Evolutionary conservation across 2,888 invertebrate species (phyloP).

Genomic region (Stenolophus ochropezus): DNA sequence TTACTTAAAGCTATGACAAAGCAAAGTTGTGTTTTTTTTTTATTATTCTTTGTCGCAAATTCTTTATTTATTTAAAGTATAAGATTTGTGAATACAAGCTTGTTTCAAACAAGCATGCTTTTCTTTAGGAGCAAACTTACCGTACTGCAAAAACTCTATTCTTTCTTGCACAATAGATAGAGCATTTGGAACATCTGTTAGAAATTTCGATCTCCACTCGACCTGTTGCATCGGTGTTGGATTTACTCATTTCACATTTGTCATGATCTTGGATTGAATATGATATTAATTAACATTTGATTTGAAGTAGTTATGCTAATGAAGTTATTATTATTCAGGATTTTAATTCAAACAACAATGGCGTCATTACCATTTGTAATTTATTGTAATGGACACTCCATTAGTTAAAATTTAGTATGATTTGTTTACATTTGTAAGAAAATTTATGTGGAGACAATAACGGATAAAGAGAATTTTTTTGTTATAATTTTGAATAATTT

Average conservation of each 20-base stretch:
- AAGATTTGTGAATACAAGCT: too few relatives aligned
- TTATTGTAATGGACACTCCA: constrained; percentile 19
- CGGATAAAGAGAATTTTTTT: too few relatives aligned
- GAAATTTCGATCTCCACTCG: neutral
- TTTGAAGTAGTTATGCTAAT: constrained; percentile 35
- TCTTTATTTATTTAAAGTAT: neutral
- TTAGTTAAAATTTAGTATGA: constrained; percentile 21
- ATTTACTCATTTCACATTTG: constrained; percentile 16
- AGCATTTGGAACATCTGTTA: neutral
- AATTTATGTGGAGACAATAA: constrained; percentile 1
- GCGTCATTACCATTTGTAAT: constrained; percentile 29
- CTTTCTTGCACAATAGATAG: neutral
- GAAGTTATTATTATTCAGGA: constrained; percentile 24
- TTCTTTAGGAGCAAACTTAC: neutral
- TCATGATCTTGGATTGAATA: constrained; percentile 25
- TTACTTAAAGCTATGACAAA: neutral
- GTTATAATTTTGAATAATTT: too few relatives aligned
- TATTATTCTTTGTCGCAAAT: neutral
- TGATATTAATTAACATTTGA: constrained; percentile 28
- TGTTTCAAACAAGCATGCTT: too few relatives aligned
- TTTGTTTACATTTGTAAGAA: neutral
- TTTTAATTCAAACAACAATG: constrained; percentile 27
- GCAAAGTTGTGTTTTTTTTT: neutral
- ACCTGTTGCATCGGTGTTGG: constrained; percentile 19
- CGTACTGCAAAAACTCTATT: neutral